Base-by-base conservation (phyloP, 2,113 vertebrate genomes). In the Trematocara variabile region DNA sequence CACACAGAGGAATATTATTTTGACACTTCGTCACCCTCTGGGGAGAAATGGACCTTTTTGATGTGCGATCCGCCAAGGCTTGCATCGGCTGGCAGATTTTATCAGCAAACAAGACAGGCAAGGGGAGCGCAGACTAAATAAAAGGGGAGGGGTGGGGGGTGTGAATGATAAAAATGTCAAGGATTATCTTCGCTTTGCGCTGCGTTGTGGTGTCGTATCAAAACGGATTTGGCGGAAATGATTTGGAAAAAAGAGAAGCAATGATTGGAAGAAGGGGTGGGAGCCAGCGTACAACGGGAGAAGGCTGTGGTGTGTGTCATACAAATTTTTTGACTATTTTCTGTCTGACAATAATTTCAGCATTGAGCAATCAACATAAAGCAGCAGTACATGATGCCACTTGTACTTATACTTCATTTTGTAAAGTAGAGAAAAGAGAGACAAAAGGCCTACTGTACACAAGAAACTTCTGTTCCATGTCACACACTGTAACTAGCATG, bases 31-130 rank as follows among this genome's bases (percentile, higher is more conserved):
- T 91, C 93, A 90, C 89, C 93, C 92, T 91, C 70, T 11, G 85
- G 91, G 91, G 93, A 81, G 88, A 86, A 89, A 85, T 34, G 85
- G 68, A 2, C 5, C 93, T 94, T 96, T 96, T 97, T 97, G 96
- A 97, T 96, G 96, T 96, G 92, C 81, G 93, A 95, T 95, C 94
- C 91, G 83, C 94, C 94, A 82, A 83, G 94, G 93, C 92, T 70
- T 6, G 70, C 92, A 92, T 87, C 75, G 82, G 94, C 93, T 95
- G 96, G 70, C 91, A 97, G 96, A 97, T 97, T 78, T 93, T 95
- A 94, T 97, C 94, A 87, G 95, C 70, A 91, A 95, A 94, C 92
- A 89, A 91, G 94, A 91, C 92, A 95, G 94, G 91, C 86, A 89
- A 95, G 95, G 86, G 5, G 90, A 80, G 88, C 92, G 50, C 80